Base-by-base conservation (phyloP, 1,140 invertebrate genomes). In the Geopemphigus sp. region DNA sequence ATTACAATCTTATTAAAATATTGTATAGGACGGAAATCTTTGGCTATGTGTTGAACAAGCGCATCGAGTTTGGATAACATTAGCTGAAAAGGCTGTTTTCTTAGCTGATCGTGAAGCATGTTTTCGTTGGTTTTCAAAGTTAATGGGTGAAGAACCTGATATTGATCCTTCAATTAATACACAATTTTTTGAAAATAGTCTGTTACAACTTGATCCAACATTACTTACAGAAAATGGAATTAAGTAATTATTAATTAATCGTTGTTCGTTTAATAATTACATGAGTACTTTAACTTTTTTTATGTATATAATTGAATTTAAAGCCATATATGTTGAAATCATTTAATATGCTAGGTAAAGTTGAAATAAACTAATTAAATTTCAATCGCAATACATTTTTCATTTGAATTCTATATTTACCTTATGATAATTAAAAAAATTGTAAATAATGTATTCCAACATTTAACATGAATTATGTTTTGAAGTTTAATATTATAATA, bases 51-150 rank as follows among this genome's bases (percentile, higher is more conserved):
- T 95, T 29, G 94, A 96, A 84, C 96, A 98, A 88, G 96, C 96
- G 2, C 95, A 96, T 85, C 94, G 97, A 88, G 97, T 99, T 82
- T 99, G 97, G 97, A 91, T 95, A 83, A 97, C 95, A 86, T 87
- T 99, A 64, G 95, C 96, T 17, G 95, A 98, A 85, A 93, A 92
- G 84, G 95, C 95, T 11, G 95, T 96, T 1, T 97, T 96, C 85
- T 87, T 92, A 5, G 91, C 92, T 5, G 97, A 99, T 86, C 89
- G 96, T 59, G 97, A 99, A 86, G 94, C 95, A 5, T 98, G 97
- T 87, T 99, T 98, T 87, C 95, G 96, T 84, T 98, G 97, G 97
- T 98, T 98, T 87, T 95, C 95, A n/a, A 96, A 98, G 87, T 87
- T 98, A 72, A 98, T 98, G 96, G 95, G 95, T 6, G 96, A 98